A percentile compares a stretch with the other conserved stretches of the same genome.
Evolutionary conservation across 2,113 vertebrate species (phyloP).

Genomic region (Barbus barbus): DNA sequence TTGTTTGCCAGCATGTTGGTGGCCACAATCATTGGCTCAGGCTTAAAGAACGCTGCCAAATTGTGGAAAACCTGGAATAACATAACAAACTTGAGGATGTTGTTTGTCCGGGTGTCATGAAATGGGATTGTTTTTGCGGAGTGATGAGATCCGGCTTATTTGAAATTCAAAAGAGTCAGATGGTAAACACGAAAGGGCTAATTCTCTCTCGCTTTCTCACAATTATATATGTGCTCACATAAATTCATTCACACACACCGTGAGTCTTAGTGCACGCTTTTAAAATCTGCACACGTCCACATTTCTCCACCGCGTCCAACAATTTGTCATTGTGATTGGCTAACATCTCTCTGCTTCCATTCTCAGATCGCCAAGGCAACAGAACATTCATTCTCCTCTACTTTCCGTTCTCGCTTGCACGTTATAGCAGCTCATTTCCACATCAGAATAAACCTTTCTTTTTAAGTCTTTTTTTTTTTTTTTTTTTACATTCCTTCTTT

Average conservation of each 20-base stretch:
- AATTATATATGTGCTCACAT: slow-evolving; percentile 49
- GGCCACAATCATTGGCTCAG: not conserved
- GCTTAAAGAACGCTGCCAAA: not conserved
- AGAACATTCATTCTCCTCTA: slow-evolving; percentile 28
- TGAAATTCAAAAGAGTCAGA: not conserved
- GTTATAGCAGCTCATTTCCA: not conserved
- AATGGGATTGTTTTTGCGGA: not conserved
- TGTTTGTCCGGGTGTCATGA: not conserved
- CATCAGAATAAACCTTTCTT: not conserved
- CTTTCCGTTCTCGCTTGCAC: not conserved
- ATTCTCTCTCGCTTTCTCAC: slow-evolving; percentile 17
- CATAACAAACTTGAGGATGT: not conserved
- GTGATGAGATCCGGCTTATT: not conserved
- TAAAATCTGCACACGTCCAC: slow-evolving; percentile 59
- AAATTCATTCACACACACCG: slow-evolving; percentile 32
- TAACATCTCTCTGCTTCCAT: slow-evolving; percentile 74
- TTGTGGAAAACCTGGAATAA: not conserved
- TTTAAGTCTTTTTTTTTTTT: too few relatives aligned
- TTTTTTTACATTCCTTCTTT: not conserved
- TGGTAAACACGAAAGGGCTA: not conserved
- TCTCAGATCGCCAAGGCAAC: slow-evolving; percentile 62
- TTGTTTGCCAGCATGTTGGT: not conserved
- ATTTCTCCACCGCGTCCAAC: slow-evolving; percentile 64
- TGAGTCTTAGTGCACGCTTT: slow-evolving; percentile 29
- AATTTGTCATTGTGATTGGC: slow-evolving; percentile 77